These are phyloP conservation scores for Tetramorium parvispinum DNA, from an alignment of 1,140 invertebrate species.

Conservation along the genomic window DNA sequence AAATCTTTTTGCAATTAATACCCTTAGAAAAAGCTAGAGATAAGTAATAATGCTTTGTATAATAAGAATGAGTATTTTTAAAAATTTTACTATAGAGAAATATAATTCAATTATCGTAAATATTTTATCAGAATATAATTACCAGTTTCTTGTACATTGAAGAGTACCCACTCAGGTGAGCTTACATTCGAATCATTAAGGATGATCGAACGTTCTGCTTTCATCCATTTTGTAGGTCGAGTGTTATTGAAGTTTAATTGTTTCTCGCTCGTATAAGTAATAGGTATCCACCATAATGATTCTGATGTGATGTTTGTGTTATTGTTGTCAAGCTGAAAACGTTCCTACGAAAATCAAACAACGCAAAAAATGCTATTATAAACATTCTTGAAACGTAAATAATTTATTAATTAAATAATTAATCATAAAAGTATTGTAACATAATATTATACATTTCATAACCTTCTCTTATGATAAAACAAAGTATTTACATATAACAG, in stretches of 20 bases:
- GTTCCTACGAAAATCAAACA: slow-evolving; percentile 83
- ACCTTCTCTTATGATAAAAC: neutral
- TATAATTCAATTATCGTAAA: neutral
- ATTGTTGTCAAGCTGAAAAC: slow-evolving; percentile 85
- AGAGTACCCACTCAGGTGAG: slow-evolving; percentile 90
- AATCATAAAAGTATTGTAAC: neutral
- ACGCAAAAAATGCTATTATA: neutral
- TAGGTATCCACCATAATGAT: slow-evolving; percentile 93
- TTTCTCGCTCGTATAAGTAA: slow-evolving; percentile 90
- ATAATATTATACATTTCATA: neutral
- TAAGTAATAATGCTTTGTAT: neutral
- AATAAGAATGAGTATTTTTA: neutral
- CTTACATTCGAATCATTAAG: slow-evolving; percentile 79
- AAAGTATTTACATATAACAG: neutral
- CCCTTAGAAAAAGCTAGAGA: neutral
- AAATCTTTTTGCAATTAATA: neutral
- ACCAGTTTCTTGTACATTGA: slow-evolving; percentile 93
- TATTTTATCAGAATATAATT: slow-evolving; percentile 24
- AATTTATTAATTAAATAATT: neutral
- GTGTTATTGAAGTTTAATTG: slow-evolving; percentile 89
- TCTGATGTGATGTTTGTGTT: slow-evolving; percentile 76
- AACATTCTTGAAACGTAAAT: neutral
- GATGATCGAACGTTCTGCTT: slow-evolving; percentile 80
- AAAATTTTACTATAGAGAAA: neutral
- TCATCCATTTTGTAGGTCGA: slow-evolving; percentile 91